A percentile compares a stretch with the other conserved stretches of the same genome.
Conservation (phyloP, 2,113 vertebrate genomes). For the Azemiops feae region DNA sequence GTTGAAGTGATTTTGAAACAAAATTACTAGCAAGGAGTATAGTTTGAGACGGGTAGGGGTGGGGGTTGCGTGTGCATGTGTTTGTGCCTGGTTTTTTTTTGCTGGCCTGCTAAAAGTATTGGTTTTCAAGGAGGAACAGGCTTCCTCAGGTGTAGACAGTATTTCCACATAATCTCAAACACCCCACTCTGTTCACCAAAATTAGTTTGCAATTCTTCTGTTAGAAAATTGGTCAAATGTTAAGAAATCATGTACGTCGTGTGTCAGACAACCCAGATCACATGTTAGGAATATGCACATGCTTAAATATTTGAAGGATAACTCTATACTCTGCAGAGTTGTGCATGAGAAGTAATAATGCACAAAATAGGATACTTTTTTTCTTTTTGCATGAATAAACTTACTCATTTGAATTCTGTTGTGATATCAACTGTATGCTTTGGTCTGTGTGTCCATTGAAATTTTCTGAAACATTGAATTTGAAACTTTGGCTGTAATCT, state of each 20-base stretch:
- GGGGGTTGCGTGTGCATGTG: not conserved
- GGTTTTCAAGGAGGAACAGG: not conserved
- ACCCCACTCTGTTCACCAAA: not conserved
- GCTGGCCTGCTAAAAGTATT: not conserved
- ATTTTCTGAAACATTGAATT: not conserved
- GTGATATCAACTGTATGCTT: not conserved
- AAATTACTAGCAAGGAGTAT: not conserved
- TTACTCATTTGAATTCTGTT: not conserved
- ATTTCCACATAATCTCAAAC: not conserved
- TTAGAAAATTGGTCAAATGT: not conserved
- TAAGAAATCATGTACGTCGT: not conserved
- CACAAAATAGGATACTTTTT: not conserved
- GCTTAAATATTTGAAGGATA: not conserved
- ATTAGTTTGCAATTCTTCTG: not conserved
- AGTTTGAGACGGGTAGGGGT: not conserved
- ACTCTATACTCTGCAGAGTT: not conserved
- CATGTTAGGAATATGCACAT: too few species aligned
- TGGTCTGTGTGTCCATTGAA: not conserved
- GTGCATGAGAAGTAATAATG: not conserved
- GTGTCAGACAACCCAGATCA: not conserved
- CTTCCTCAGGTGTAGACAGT: not conserved
- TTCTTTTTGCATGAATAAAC: not conserved
- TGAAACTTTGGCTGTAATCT: not conserved
- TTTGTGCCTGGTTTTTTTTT: not conserved
- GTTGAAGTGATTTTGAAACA: not conserved